Evolutionary conservation across 2,888 invertebrate species (phyloP), one percentile per base, ranked within the genome.

Genomic region (Sesamia inferens): DNA sequence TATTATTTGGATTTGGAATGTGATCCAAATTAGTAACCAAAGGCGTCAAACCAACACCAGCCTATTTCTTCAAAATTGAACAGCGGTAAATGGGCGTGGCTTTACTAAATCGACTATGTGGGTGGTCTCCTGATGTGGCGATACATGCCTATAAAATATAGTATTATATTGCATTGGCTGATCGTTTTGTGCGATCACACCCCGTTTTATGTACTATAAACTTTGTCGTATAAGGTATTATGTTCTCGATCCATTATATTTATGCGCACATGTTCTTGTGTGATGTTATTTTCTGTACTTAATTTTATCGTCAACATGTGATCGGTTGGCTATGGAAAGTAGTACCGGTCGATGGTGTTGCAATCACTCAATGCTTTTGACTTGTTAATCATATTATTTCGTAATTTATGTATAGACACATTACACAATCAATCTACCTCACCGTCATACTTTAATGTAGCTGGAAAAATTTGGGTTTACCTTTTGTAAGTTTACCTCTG

Each of bases 41-140:
- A 88, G 82, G 87, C 86, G 87, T 88, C 85, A 86, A 85, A 68
- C 64, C 72, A 76, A 76, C 77, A 82, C 66, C 66, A 73, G 57
- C 59, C 61, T 75, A 92, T 91, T 92, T 90, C 91, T 91, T 91
- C 91, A 88, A 93, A 93, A 94, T 94, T 93, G 93, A 92, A 90
- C 91, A 92, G 90, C 93, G 91, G 90, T 84, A 82, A 84, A 87
- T 88, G 89, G 95, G 95, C 94, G 95, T 90, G 93, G 92, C 73
- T 44, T 81, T 82, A 68, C 72, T 89, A 90, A 92, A 93, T 92
- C 90, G 90, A 88, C 91, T 72, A 85, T 87, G 90, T 94, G 94
- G 94, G 95, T 95, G 95, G 95, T 92, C 95, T 82, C 81, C 86
- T 75, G 88, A 89, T 89, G 89, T 83, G 82, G 86, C 86, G 83